phyloP scores from a whole-genome alignment of 2,797 vertebrate genomes.

The Halcyon chelicuti region DNA sequence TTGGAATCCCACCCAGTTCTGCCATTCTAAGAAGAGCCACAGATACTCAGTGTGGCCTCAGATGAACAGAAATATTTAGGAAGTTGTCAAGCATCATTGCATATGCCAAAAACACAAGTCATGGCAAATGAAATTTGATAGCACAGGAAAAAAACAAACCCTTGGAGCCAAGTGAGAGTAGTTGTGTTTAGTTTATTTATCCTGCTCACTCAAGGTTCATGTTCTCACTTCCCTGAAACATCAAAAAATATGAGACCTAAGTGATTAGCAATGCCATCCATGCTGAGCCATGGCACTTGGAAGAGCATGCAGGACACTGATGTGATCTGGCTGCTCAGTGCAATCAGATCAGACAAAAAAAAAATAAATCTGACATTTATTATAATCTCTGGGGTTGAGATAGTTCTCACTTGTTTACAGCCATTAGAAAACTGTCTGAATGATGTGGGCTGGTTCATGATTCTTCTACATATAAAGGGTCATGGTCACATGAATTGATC shows the following conservation, averaged over 20 bases:
- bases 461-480: not conserved
- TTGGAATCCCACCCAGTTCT: not conserved
- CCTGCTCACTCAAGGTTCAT: not conserved
- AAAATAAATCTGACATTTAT: not conserved
- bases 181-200: not conserved
- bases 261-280: not conserved
- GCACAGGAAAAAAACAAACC: not conserved
- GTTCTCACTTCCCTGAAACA: not conserved
- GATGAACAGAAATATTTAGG: not conserved
- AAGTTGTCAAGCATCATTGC: not conserved
- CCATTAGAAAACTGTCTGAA: not conserved
- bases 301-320: not conserved
- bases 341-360: not conserved
- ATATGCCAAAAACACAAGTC: not conserved
- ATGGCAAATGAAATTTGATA: not conserved
- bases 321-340: not conserved
- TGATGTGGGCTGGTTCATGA: not conserved
- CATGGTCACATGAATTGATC: not conserved
- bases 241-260: not conserved
- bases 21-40: not conserved
- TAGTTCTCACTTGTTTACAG: not conserved
- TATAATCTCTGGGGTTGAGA: not conserved
- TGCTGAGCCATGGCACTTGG: fast-evolving
- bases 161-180: not conserved
- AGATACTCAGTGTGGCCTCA: not conserved